Evolutionary conservation across 2,888 invertebrate genomes (phyloP), one percentile per base, ranked within the genome.

Genomic region (Diarsia mendica): DNA sequence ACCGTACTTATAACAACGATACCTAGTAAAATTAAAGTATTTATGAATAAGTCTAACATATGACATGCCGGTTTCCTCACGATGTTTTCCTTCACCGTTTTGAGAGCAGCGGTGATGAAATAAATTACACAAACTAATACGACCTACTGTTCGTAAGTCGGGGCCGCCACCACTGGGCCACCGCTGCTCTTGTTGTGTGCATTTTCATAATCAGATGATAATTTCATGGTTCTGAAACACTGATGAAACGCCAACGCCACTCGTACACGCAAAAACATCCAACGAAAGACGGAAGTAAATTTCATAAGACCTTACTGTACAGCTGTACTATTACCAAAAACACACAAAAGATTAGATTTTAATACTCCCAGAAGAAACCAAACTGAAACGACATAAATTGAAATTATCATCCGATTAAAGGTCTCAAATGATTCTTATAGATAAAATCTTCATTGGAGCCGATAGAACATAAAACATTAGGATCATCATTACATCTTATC

Each of bases 401-500:
- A 51, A 68, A 63, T 48, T n/a, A 55, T 49, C 44, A 33, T 15
- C 33, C 44, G 48, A 65, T 65, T 28, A 78, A 67, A 72, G 67
- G 49, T 61, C 23, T 60, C 58, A 55, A 65, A 67, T 61, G 20
- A 33, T 33, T 66, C 20, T 46, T 61, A 2, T 23, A 58, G 60
- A 83, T 77, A 60, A 44, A 65, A 81, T 79, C 73, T 51, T 65
- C 23, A 65, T 82, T 60, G 44, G 20, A 78, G 74, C 48, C 61
- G 61, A 79, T 81, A 68, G 13, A 81, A 70, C 63, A 79, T 79
- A 74, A 79, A 81, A 70, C 71, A 79, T 83, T 63, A 46, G 61
- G 67, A 83, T 79, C 67, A 79, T 79, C 69, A 79, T 79, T 79
- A 70, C 15, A 83, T 82, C 64, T 74, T 83, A 81, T 67, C 74